Evolutionary conservation across 1,140 invertebrate species (phyloP), one percentile per base, ranked within the genome.

Genomic region (Magallana angulata): DNA sequence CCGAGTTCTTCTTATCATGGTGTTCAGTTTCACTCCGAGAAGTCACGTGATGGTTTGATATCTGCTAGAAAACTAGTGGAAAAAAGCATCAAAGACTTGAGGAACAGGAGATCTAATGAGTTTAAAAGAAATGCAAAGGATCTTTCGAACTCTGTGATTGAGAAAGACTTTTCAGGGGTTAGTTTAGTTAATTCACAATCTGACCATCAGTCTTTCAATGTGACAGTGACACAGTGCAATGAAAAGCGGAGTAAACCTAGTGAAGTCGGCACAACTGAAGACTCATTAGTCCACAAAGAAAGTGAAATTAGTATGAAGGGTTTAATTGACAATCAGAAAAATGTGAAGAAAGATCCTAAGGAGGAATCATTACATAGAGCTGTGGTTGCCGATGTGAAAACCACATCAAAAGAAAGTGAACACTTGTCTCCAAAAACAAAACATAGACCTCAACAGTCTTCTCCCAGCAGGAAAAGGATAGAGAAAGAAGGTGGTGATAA

Each of bases 11-110:
- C 68, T 24, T 76, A 18, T 30, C 30, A 30, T 30, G 68, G 68
- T 11, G 14, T 82, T 30, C 82, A 60, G n/a, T 11, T 59, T 5
- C 58, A 84, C 58, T 84, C 57, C 24, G 82, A 84, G 56, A 59
- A 59, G n/a, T 84, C 82, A 18, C 59, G 82, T 18, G 82, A 84
- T 64, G 82, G 82, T 11, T 84, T 84, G 9, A 59, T 58, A 57
- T 60, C 82, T 12, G 82, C 82, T 48, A 84, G 82, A 62, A 84
- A 84, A 84, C 82, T 84, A 9, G 82, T 84, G 7, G 82, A 84
- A 36, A 84, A 84, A 60, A 84, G 82, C 57, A 62, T 58, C 30
- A 84, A 62, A 24, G 57, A 84, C 24, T 62, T 84, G 4, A 36
- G 56, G 48, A 84, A 62, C 16, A 59, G 82, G 24, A 84, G 12